phyloP scores from a whole-genome alignment of 2,888 invertebrate species.

The Gryllus longicercus region DNA sequence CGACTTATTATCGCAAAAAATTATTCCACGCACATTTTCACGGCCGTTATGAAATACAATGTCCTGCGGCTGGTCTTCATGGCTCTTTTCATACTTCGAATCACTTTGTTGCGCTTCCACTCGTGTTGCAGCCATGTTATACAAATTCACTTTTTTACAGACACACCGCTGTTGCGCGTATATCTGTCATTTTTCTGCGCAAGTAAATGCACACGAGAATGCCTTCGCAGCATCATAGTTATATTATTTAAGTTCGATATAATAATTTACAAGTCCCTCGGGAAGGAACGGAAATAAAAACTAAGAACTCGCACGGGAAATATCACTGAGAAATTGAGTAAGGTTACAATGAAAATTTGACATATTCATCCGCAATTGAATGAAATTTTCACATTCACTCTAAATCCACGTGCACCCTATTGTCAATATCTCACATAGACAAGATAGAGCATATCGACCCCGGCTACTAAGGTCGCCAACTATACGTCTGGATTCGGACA shows the following conservation, averaged over 20 bases:
- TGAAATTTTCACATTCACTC: neutral
- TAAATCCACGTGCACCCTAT: neutral
- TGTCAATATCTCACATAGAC: neutral
- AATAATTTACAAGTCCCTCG: too few species aligned
- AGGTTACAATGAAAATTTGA: neutral
- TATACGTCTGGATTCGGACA: neutral
- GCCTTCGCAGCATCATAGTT: neutral
- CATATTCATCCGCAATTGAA: neutral
- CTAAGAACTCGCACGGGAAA: neutral
- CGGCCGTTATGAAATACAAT: slow-evolving; percentile 68
- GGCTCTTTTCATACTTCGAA: slow-evolving; percentile 63
- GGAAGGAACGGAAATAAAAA: neutral
- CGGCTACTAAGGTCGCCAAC: neutral
- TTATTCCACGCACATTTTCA: slow-evolving; percentile 63
- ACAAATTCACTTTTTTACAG: slow-evolving; percentile 54
- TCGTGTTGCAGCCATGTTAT: slow-evolving; percentile 81
- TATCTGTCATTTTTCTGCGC: slow-evolving; percentile 46
- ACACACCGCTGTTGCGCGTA: slow-evolving; percentile 60
- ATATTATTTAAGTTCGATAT: too few species aligned
- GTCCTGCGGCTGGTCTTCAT: slow-evolving; percentile 64
- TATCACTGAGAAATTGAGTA: neutral
- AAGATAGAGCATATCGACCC: neutral
- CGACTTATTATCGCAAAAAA: slow-evolving; percentile 53
- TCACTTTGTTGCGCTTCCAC: slow-evolving; percentile 79
- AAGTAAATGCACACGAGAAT: neutral